Conservation (phyloP, 1,140 invertebrate genomes). For the Drosophila albomicans region DNA sequence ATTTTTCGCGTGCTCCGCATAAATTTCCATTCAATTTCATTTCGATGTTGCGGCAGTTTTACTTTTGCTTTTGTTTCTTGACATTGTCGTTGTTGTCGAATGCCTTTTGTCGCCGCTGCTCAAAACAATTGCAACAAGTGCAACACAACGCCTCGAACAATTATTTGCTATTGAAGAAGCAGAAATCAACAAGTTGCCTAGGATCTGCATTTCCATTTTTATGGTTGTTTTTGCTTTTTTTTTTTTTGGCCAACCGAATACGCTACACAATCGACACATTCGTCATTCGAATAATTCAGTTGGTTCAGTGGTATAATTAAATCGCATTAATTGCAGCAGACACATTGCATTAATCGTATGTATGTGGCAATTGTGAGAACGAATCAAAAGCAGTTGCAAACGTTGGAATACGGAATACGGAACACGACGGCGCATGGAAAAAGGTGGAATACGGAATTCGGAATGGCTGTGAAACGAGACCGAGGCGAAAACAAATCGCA, state of each 20-base stretch:
- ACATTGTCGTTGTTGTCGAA: constrained; percentile 21
- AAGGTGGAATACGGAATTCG: constrained; percentile 21
- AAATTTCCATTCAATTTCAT: constrained; percentile 51
- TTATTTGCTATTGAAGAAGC: constrained; percentile 13
- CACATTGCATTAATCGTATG: constrained; percentile 52
- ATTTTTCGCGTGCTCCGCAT: constrained; percentile 59
- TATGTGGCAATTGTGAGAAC: constrained; percentile 70
- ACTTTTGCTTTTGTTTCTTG: constrained; percentile 27
- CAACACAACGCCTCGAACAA: constrained; percentile 14
- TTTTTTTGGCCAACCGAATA: constrained; percentile 16
- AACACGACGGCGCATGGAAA: constrained; percentile 15
- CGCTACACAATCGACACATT: constrained; percentile 28
- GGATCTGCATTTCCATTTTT: constrained; percentile 65
- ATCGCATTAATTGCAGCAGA: constrained; percentile 61
- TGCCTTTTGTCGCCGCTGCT: constrained; percentile 48
- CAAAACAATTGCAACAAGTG: constrained; percentile 22
- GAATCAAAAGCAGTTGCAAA: constrained; percentile 38
- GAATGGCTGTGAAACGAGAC: constrained; percentile 37
- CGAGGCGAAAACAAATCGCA: constrained; percentile 48
- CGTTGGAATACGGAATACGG: constrained; percentile 29
- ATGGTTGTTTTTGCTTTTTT: background rate
- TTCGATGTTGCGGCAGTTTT: constrained; percentile 28
- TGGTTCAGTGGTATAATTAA: constrained; percentile 54
- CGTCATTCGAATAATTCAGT: background rate
- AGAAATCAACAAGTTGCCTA: constrained; percentile 34